Base-by-base conservation (phyloP, 2,113 vertebrate genomes). In the Tor tambroides region DNA sequence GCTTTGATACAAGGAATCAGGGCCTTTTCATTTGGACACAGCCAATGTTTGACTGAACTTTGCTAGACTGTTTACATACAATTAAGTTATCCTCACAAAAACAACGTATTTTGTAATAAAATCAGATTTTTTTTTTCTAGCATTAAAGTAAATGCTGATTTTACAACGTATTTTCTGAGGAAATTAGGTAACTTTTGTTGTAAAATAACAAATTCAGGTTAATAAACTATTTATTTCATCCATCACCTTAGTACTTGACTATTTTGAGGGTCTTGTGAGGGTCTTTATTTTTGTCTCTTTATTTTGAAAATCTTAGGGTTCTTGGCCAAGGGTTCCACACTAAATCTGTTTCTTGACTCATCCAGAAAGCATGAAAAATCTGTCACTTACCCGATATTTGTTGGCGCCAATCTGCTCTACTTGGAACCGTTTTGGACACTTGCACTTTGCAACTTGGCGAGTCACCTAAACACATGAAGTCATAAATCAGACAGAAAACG, bases 391-490 rank as follows among this genome's bases (percentile, higher is more conserved):
- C 95, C 98, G 95, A 92, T 99, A 99, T 88, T 99, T 99, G 95
- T 99, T 99, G 88, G 98, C 98, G 15, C 98, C 98, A 82, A 99
- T 99, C 92, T 99, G 98, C 89, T 99, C 98, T 91, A 99, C 98
- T 93, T 99, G 98, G 93, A 99, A 99, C 85, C 98, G 95, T 92
- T 99, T 99, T 1, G 98, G 97, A 95, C 98, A 99, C 94, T 99
- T 99, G 92, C 98, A 99, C 93, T 99, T 99, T 2, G 98, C 98
- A 75, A 99, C 98, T 93, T 99, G 97, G 78, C 98, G 96, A 21
- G 98, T 99, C 59, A 99, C 98, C 98, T 99, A 92, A 21, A 74
- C 87, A 87, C 91, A 63, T 2, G 90, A 93, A 91, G 4, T 92
- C 49, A 87, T 67, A 54, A 1, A 43, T 82, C n/a, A 84, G 4